Conservation (phyloP, 2,888 invertebrate species). For the Melolontha melolontha region DNA sequence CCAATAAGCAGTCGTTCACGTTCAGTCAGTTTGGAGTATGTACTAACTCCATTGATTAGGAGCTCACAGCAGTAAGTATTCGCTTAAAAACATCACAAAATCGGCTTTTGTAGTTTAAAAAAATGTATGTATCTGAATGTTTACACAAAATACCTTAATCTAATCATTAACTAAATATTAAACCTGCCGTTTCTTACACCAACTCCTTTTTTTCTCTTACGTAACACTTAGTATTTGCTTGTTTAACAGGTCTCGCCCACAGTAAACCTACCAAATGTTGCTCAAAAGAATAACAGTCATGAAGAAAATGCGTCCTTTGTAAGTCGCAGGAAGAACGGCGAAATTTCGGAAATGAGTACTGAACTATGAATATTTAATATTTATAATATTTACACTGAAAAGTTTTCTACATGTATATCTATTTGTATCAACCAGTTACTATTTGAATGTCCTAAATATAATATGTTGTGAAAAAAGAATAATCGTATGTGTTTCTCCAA, state of each 20-base stretch:
- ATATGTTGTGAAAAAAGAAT: slow-evolving; percentile 31
- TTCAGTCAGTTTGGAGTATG: slow-evolving; percentile 58
- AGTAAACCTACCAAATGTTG: slow-evolving; percentile 47
- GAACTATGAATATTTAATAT: slow-evolving; percentile 68
- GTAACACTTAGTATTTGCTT: not conserved
- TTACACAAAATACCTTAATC: no score
- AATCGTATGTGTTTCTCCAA: slow-evolving; percentile 39
- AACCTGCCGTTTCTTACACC: no score
- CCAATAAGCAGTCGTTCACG: slow-evolving; percentile 57
- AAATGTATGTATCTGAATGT: not conserved
- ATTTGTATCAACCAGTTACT: slow-evolving; percentile 41
- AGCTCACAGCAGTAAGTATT: slow-evolving; percentile 56
- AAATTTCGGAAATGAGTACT: slow-evolving; percentile 75
- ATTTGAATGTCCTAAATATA: slow-evolving; percentile 41
- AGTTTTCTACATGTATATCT: slow-evolving; percentile 45
- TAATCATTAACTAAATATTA: no score
- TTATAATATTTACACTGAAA: slow-evolving; percentile 41
- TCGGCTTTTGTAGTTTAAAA: slow-evolving; percentile 24
- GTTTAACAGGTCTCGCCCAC: slow-evolving; percentile 49
- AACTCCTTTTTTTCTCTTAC: no score
- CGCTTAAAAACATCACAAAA: slow-evolving; percentile 20
- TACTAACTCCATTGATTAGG: slow-evolving; percentile 58
- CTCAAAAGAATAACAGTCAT: slow-evolving; percentile 49
- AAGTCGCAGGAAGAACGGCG: slow-evolving; percentile 48
- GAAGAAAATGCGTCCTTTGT: slow-evolving; percentile 59